Base-by-base conservation (phyloP, 2,888 invertebrate genomes). In the Tethea ocularis region DNA sequence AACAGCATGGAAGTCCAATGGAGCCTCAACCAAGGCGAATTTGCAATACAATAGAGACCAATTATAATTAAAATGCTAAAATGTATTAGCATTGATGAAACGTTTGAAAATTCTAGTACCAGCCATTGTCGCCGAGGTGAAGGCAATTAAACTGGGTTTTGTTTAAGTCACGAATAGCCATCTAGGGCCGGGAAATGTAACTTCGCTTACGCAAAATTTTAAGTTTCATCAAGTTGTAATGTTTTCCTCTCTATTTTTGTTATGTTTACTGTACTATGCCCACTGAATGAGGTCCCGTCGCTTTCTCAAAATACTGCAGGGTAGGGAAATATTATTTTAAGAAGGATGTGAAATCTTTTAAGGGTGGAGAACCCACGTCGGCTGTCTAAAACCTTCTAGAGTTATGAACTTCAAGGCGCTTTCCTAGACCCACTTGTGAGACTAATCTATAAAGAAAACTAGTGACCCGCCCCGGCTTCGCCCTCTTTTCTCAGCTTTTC, bases 21-120 rank as follows among this genome's bases (percentile, higher is more conserved):
- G 20, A 20, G 46, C 8, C 10, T 3, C 33, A n/a, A 22, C 20
- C 36, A 54, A 54, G 46, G 26, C 56, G 56, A 52, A 61, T 61
- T 58, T 57, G 51, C 61, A 61, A 57, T 38, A 61, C 58, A 61
- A 61, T 56, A 51, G 41, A 33, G 38, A 41, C n/a, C 36, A 54
- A 54, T 54, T 54, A 54, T 20, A 20, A 22, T 7, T 17, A n/a
- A 26, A 26, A 29, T 53, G 33, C 13, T 17, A n/a, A 26, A 26
- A 29, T 53, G 26, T 54, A 33, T 36, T 11, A 46, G 20, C 46
- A 46, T 46, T 22, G 54, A 20, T 33, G 46, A 56, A 54, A n/a
- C 26, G 56, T 54, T 51, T 33, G 33, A 11, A 59, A 61, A 63
- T 63, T 57, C 61, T 61, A 63, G 61, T 59, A 56, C 55, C 46